A percentile compares a stretch with the other conserved stretches of the same genome.
These are phyloP conservation scores for Lycodopsis pacificus DNA, from an alignment of 2,797 vertebrate genomes.

Conservation along the genomic window DNA sequence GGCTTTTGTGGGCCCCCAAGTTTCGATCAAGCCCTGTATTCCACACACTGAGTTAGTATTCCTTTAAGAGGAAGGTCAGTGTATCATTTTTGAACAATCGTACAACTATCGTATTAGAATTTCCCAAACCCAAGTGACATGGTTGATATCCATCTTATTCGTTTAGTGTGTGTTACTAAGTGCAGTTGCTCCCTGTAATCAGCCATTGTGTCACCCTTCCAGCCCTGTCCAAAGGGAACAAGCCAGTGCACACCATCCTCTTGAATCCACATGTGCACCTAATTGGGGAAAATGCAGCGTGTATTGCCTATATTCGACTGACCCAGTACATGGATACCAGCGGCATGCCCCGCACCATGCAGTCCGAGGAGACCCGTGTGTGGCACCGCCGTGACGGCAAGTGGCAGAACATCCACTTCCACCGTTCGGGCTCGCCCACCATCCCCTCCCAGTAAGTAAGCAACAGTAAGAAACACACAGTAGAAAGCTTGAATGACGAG, in stretches of 20 bases:
- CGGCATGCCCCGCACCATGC: conserved; percentile 94
- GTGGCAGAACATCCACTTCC: conserved; percentile 98
- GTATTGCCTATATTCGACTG: conserved; percentile 95
- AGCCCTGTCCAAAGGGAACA: conserved; percentile 94
- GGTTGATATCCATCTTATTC: neutral
- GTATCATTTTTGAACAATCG: conserved; percentile 9
- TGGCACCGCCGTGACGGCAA: conserved; percentile 97
- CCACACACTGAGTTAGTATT: neutral
- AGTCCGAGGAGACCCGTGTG: conserved; percentile 96
- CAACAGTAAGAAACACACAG: conserved; percentile 31
- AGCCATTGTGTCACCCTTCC: conserved; percentile 31
- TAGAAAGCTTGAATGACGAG: neutral
- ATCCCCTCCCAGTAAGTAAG: conserved; percentile 86
- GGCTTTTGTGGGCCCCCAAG: neutral
- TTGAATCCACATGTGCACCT: conserved; percentile 96
- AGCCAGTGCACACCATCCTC: conserved; percentile 97
- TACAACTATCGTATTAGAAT: neutral
- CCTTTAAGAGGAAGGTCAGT: neutral
- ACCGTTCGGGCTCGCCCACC: conserved; percentile 94
- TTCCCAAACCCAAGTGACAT: neutral
- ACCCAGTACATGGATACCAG: conserved; percentile 93
- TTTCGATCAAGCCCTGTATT: neutral
- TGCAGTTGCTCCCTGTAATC: conserved; percentile 1
- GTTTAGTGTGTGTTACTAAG: neutral
- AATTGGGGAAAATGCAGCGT: conserved; percentile 94